These are phyloP conservation scores for Chloroclystis v-ata DNA, from an alignment of 2,888 invertebrate species.

Conservation along the genomic window DNA sequence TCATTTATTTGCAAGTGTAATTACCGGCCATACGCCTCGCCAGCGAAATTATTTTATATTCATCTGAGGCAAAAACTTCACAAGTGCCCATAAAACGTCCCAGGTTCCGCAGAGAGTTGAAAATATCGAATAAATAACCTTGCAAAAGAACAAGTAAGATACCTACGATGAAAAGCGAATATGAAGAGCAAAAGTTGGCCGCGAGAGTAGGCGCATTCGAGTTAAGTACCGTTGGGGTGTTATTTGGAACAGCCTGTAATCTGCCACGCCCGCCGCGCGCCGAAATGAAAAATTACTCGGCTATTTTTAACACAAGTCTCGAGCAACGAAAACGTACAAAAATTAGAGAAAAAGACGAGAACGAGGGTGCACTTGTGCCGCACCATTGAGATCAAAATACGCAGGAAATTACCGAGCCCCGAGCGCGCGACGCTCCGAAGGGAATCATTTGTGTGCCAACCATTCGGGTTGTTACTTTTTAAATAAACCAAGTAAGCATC, in stretches of 20 bases:
- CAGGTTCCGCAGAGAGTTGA: conserved; percentile 51
- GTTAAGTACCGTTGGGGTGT: conserved; percentile 67
- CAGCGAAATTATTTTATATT: conserved; percentile 51
- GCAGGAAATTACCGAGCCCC: conserved; percentile 73
- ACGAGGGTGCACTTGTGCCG: conserved; percentile 74
- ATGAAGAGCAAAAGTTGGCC: conserved; percentile 60
- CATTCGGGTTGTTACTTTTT: conserved; percentile 70
- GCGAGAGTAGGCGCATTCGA: conserved; percentile 59
- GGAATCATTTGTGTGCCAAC: conserved; percentile 71
- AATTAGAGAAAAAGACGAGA: conserved; percentile 74
- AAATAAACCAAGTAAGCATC: conserved; percentile 67
- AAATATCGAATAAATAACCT: conserved; percentile 49
- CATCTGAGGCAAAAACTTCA: conserved; percentile 56
- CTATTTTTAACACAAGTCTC: conserved; percentile 74
- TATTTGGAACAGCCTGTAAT: conserved; percentile 75
- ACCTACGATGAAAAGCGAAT: conserved; percentile 51
- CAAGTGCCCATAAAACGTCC: conserved; percentile 55
- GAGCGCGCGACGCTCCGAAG: conserved; percentile 51
- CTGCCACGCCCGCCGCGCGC: conserved; percentile 73
- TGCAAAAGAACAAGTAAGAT: conserved; percentile 47
- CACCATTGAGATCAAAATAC: conserved; percentile 77
- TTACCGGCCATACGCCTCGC: conserved; percentile 34
- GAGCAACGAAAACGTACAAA: conserved; percentile 75
- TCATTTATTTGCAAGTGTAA: conserved; percentile 45
- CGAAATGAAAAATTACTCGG: conserved; percentile 76